Evolutionary conservation across 2,113 vertebrate genomes (phyloP).

Genomic region (Todiramphus saurophagus): DNA sequence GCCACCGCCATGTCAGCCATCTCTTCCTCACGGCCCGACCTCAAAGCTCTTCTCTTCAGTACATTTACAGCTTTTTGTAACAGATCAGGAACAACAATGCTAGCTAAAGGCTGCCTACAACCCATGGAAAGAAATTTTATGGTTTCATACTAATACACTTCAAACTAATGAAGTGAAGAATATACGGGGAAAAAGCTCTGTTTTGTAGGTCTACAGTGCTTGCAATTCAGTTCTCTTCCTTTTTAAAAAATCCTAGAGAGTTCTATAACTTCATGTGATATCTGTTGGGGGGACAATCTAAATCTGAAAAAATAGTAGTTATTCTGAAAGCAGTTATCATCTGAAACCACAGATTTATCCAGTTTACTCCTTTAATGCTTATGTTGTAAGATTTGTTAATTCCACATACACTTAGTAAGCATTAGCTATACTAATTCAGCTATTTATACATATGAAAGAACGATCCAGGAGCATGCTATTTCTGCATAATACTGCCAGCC

Average conservation of each 20-base stretch:
- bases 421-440: not conserved
- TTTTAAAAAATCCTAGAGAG: not conserved
- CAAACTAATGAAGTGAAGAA: not conserved
- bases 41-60: not conserved
- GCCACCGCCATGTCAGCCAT: not conserved
- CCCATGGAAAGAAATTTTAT: not conserved
- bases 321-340: not conserved
- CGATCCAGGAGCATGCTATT: not conserved
- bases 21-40: accelerated
- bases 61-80: not conserved
- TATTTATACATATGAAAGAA: not conserved
- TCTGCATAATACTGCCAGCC: not conserved
- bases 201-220: not conserved
- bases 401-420: not conserved
- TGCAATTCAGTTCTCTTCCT: not conserved
- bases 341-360: not conserved
- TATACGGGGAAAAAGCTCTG: not conserved
- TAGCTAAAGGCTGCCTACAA: not conserved
- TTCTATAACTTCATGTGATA: not conserved
- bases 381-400: not conserved
- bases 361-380: not conserved
- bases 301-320: not conserved
- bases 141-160: not conserved
- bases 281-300: not conserved
- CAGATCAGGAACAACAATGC: not conserved